Evolutionary conservation across 2,888 invertebrate genomes (phyloP).

Genomic region (Galeopsomyia nigrocyanea): DNA sequence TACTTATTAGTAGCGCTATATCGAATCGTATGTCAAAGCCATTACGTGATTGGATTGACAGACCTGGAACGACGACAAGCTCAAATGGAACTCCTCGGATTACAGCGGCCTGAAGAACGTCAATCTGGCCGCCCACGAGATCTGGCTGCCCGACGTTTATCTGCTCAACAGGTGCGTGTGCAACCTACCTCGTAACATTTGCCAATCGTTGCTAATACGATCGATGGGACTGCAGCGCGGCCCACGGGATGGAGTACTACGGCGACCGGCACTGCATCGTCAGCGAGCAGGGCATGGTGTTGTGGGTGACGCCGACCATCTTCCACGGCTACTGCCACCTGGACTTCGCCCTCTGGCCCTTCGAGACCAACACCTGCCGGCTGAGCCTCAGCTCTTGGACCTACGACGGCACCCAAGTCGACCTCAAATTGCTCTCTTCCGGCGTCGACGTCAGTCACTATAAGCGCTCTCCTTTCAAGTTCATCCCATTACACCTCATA

Average conservation of each 20-base stretch:
- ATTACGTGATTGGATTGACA: slow-evolving; percentile 59
- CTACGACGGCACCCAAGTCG: slow-evolving; percentile 74
- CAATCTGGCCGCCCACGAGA: slow-evolving; percentile 78
- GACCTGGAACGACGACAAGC: slow-evolving; percentile 83
- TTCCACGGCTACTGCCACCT: slow-evolving; percentile 77
- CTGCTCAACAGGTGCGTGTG: slow-evolving; percentile 76
- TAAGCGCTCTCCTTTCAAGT: background rate
- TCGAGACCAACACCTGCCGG: slow-evolving; percentile 77
- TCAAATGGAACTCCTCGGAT: slow-evolving; percentile 78
- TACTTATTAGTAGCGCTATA: background rate
- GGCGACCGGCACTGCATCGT: slow-evolving; percentile 73
- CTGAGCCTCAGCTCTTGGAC: slow-evolving; percentile 83
- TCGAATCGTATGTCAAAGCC: too few relatives aligned
- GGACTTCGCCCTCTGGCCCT: slow-evolving; percentile 82
- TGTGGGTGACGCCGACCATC: slow-evolving; percentile 80
- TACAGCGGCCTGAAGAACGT: slow-evolving; percentile 76
- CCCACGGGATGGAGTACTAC: slow-evolving; percentile 73
- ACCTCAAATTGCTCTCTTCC: slow-evolving; percentile 62
- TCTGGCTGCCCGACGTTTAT: slow-evolving; percentile 85
- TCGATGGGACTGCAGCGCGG: slow-evolving; percentile 69
- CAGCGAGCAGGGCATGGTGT: slow-evolving; percentile 70
- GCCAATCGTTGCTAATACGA: too few relatives aligned
- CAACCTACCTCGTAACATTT: background rate
- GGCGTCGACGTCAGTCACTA: slow-evolving; percentile 48
- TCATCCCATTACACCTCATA: too few relatives aligned